phyloP scores from a whole-genome alignment of 2,888 invertebrate genomes.

The Lasioglossum leucozonium region DNA sequence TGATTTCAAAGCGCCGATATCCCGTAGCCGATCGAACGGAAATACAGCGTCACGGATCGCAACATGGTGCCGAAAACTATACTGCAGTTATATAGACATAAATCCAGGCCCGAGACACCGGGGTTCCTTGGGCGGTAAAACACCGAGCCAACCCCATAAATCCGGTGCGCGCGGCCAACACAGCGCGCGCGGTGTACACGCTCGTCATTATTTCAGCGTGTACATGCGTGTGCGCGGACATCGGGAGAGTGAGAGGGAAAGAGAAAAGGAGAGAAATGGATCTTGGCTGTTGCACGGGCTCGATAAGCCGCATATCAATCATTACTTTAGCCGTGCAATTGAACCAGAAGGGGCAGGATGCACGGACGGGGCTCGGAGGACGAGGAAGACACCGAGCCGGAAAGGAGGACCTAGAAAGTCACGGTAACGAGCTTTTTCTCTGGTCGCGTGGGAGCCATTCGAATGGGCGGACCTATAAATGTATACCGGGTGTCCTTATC shows the following conservation, averaged over 20 bases:
- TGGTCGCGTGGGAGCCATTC: conserved; percentile 70
- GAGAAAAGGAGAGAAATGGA: conserved; percentile 55
- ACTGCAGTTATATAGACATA: conserved; percentile 66
- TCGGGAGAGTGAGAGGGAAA: background rate
- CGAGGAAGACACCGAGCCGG: conserved; percentile 36
- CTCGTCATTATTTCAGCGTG: conserved; percentile 67
- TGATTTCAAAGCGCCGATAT: conserved; percentile 49
- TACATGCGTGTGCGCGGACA: conserved; percentile 44
- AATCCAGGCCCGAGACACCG: conserved; percentile 47
- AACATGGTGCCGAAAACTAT: conserved; percentile 60
- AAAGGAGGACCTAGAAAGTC: conserved; percentile 62
- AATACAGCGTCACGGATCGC: conserved; percentile 41
- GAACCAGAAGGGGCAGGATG: conserved; percentile 57
- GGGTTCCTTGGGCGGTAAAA: conserved; percentile 62
- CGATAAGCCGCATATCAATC: conserved; percentile 69
- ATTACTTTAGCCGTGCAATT: conserved; percentile 69
- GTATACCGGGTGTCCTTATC: conserved; percentile 45
- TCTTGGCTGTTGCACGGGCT: conserved; percentile 47
- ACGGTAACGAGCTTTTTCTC: conserved; percentile 70
- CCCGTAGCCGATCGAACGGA: conserved; percentile 39
- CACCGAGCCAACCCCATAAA: conserved; percentile 64
- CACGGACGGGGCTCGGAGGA: background rate
- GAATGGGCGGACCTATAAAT: conserved; percentile 54
- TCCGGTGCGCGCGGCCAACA: conserved; percentile 43
- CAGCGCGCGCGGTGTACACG: background rate